Percentiles rank a stretch among this genome's conserved stretches.
These are phyloP conservation scores for Artemisiospiza belli DNA, from an alignment of 2,113 vertebrate genomes.

Conservation along the genomic window DNA sequence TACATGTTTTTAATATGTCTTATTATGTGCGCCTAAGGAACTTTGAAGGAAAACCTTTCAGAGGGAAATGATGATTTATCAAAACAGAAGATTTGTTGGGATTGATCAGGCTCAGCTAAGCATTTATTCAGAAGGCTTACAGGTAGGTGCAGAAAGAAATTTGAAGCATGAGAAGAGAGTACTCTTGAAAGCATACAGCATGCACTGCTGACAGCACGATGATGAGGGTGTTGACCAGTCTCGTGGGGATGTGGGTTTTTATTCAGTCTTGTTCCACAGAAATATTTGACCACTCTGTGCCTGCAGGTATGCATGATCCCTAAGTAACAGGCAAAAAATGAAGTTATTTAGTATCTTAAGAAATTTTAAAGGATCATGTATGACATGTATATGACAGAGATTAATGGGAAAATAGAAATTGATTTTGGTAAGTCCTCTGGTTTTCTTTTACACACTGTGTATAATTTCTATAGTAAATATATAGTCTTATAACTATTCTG, in stretches of 20 bases:
- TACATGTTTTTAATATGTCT: background rate
- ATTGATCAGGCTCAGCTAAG: background rate
- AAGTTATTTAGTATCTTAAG: background rate
- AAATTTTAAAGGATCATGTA: background rate
- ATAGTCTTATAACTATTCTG: background rate
- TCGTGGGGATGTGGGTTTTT: background rate
- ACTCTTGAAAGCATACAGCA: background rate
- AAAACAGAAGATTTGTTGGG: background rate
- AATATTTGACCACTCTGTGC: background rate
- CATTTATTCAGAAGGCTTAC: background rate
- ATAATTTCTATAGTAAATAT: background rate
- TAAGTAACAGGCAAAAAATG: background rate
- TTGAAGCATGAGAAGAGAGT: background rate
- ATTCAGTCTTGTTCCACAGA: background rate
- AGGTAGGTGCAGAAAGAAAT: background rate
- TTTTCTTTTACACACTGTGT: background rate
- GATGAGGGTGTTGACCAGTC: background rate
- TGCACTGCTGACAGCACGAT: background rate
- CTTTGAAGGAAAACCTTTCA: background rate
- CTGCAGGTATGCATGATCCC: background rate
- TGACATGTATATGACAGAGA: background rate
- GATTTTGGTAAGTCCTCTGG: background rate
- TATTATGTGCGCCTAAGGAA: background rate
- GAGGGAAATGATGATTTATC: background rate
- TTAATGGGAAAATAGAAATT: background rate